Percentiles rank a stretch among this genome's conserved stretches.
Evolutionary conservation across 2,113 vertebrate species (phyloP).

Genomic region (Mola mola): DNA sequence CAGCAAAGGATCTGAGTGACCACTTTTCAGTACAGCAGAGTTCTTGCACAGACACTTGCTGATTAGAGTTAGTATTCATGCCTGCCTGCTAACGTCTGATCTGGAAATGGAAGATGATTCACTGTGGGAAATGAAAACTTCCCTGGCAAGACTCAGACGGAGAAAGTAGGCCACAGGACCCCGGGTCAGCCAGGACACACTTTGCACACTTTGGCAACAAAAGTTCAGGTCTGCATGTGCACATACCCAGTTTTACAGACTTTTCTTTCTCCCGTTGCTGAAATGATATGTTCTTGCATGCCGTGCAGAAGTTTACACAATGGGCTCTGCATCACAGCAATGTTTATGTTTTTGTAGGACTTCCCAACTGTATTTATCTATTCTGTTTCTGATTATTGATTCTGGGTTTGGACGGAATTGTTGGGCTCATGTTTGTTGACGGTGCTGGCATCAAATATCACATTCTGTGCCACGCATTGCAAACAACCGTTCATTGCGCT

Average conservation of each 20-base stretch:
- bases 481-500: slow-evolving; percentile 14
- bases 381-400: background rate
- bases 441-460: slow-evolving; percentile 29
- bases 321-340: slow-evolving; percentile 7
- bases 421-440: background rate
- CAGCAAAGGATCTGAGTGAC: background rate
- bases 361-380: background rate
- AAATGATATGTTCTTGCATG: slow-evolving; percentile 5
- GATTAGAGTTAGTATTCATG: slow-evolving; percentile 21
- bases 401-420: background rate
- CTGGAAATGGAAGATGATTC: slow-evolving; percentile 41
- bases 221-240: background rate
- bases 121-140: slow-evolving; percentile 30
- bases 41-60: background rate
- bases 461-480: background rate
- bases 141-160: slow-evolving; percentile 6
- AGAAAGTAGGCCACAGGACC: slow-evolving; percentile 40
- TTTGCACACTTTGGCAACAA: slow-evolving; percentile 35
- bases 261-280: background rate
- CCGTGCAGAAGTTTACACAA: background rate
- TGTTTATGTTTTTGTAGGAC: slow-evolving; percentile 3
- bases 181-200: slow-evolving; percentile 21
- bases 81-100: slow-evolving; percentile 43
- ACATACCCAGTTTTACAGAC: background rate
- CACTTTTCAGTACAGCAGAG: background rate